phyloP scores from a whole-genome alignment of 1,140 invertebrate species.

The Papilio polytes region DNA sequence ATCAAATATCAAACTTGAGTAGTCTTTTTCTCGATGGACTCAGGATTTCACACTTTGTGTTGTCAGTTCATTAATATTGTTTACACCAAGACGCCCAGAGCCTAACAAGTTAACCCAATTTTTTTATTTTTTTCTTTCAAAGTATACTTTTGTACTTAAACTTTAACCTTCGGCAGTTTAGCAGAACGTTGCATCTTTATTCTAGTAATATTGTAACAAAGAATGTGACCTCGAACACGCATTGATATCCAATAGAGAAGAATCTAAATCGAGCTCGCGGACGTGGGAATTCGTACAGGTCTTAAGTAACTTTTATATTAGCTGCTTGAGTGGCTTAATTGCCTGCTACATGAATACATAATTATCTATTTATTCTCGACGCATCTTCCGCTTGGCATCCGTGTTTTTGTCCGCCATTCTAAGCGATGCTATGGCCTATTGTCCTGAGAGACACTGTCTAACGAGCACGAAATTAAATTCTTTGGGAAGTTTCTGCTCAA shows the following conservation, averaged over 20 bases:
- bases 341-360: conserved; percentile 32
- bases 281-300: conserved; percentile 17
- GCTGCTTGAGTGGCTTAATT: conserved; percentile 34
- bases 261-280: conserved; percentile 1
- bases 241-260: not conserved
- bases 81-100: no score
- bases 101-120: no score
- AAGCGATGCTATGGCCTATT: conserved; percentile 36
- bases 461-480: conserved; percentile 27
- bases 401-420: conserved; percentile 40
- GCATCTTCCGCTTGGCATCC: conserved; percentile 38
- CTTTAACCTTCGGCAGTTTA: not conserved
- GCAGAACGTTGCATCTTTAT: not conserved
- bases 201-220: not conserved
- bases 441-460: conserved; percentile 31
- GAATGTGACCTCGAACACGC: not conserved
- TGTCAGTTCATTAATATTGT: no score
- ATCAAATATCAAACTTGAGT: no score
- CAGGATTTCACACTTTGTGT: no score
- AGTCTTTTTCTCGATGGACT: no score
- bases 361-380: conserved; percentile 36
- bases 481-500: conserved; percentile 17
- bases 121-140: no score
- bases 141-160: not conserved
- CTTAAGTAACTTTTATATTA: conserved; percentile 26